Evolutionary conservation across 2,797 vertebrate species (phyloP).

Genomic region (Limnodromus scolopaceus): DNA sequence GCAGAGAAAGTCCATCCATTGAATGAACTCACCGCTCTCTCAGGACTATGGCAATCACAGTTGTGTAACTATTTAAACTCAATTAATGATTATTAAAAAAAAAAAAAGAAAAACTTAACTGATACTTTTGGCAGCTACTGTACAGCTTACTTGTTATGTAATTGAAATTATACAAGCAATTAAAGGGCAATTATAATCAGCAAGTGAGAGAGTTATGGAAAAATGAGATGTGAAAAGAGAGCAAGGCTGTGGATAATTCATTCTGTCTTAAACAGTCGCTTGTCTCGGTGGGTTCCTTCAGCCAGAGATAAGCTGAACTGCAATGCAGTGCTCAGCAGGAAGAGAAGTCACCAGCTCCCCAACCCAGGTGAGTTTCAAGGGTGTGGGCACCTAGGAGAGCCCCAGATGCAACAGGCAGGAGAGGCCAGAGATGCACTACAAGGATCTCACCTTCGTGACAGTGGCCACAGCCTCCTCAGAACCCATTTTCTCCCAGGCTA

Average conservation of each 20-base stretch:
- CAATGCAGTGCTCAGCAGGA: rapidly evolving
- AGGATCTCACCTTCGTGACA: rapidly evolving
- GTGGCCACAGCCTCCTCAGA: not conserved
- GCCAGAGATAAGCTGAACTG: not conserved
- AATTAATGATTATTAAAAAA: not conserved
- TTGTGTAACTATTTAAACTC: not conserved
- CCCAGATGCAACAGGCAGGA: not conserved
- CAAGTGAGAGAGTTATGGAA: not conserved
- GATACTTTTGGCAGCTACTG: not conserved
- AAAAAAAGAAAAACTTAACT: not conserved
- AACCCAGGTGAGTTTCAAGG: not conserved
- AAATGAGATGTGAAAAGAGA: not conserved
- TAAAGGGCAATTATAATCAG: conserved; percentile 39
- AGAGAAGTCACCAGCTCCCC: not conserved
- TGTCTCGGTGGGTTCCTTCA: not conserved
- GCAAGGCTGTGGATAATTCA: not conserved
- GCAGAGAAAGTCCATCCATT: not conserved
- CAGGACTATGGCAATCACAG: not conserved
- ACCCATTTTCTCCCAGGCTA: not conserved
- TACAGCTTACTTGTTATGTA: not conserved
- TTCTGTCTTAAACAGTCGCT: not conserved
- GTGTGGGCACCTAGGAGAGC: not conserved
- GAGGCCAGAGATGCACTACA: rapidly evolving
- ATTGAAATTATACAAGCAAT: conserved; percentile 31
- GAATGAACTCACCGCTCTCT: not conserved